phyloP scores from a whole-genome alignment of 2,113 vertebrate species.

The Colinus virginianus region DNA sequence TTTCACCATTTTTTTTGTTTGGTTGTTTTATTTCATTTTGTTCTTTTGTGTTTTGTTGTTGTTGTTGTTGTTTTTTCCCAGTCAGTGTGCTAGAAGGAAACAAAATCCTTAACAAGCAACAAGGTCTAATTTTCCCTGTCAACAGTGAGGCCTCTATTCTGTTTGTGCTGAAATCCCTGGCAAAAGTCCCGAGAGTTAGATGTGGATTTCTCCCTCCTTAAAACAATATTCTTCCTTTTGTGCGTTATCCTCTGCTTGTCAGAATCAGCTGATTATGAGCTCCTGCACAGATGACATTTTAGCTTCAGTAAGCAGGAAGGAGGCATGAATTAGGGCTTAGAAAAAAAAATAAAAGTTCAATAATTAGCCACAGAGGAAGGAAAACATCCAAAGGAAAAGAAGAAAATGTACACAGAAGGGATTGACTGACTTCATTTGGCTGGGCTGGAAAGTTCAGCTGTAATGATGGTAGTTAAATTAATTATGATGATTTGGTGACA shows the following conservation, averaged over 20 bases:
- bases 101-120: constrained; percentile 35
- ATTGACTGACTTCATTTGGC: constrained; percentile 37
- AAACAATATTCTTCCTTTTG: constrained; percentile 63
- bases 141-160: constrained; percentile 26
- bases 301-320: constrained; percentile 72
- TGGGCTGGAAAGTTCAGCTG: constrained; percentile 73
- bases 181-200: constrained; percentile 39
- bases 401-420: constrained; percentile 28
- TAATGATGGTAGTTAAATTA: constrained; percentile 75
- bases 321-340: constrained; percentile 68
- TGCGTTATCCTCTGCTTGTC: constrained; percentile 34
- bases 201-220: constrained; percentile 55
- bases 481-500: constrained; percentile 74
- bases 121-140: constrained; percentile 39
- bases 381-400: constrained; percentile 36
- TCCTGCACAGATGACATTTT: constrained; percentile 76
- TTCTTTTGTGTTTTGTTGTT: no score
- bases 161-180: constrained; percentile 26
- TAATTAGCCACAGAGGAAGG: constrained; percentile 77
- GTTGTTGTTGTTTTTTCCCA: not conserved
- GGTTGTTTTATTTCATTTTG: no score
- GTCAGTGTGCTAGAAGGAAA: not conserved
- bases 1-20: not conserved
- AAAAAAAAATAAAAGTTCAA: constrained; percentile 50
- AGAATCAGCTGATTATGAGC: constrained; percentile 71